A percentile compares a stretch with the other conserved stretches of the same genome.
Evolutionary conservation across 2,113 vertebrate genomes (phyloP).

Genomic region (Zapus hudsonius): DNA sequence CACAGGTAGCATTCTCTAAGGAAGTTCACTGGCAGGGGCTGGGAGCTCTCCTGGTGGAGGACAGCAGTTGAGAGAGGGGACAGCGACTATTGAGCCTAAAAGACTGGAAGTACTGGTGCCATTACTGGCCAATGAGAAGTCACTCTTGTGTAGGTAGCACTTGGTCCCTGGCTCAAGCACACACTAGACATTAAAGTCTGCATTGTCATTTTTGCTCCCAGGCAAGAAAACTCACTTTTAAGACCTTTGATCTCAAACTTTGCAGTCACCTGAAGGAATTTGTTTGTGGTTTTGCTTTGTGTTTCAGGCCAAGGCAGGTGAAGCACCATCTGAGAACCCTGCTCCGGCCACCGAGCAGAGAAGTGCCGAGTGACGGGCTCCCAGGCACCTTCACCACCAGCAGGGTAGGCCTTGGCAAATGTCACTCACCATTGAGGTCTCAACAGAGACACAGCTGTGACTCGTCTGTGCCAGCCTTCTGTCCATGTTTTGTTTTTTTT

Average conservation of each 20-base stretch:
- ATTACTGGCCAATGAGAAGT: background rate
- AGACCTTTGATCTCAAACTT: background rate
- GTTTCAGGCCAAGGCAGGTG: constrained; percentile 82
- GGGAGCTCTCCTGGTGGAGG: background rate
- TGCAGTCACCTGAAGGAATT: background rate
- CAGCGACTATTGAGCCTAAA: no score
- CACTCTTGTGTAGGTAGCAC: background rate
- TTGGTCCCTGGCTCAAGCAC: background rate
- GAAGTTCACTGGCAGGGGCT: background rate
- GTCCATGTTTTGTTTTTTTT: no score
- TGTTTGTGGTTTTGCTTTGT: background rate
- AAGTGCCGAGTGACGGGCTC: constrained; percentile 85
- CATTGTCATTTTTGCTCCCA: background rate
- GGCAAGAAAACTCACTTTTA: background rate
- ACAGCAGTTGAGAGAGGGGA: background rate
- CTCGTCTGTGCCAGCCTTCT: background rate
- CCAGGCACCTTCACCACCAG: constrained; percentile 78
- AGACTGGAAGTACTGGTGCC: background rate
- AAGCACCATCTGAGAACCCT: constrained; percentile 84
- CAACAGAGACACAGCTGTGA: background rate
- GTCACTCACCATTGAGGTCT: background rate
- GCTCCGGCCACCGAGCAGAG: constrained; percentile 84
- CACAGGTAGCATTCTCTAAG: background rate
- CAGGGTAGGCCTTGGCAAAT: constrained; percentile 78
- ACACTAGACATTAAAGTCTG: background rate